A percentile compares a stretch with the other conserved stretches of the same genome.
phyloP scores from a whole-genome alignment of 2,113 vertebrate species.

The Eurypyga helias region DNA sequence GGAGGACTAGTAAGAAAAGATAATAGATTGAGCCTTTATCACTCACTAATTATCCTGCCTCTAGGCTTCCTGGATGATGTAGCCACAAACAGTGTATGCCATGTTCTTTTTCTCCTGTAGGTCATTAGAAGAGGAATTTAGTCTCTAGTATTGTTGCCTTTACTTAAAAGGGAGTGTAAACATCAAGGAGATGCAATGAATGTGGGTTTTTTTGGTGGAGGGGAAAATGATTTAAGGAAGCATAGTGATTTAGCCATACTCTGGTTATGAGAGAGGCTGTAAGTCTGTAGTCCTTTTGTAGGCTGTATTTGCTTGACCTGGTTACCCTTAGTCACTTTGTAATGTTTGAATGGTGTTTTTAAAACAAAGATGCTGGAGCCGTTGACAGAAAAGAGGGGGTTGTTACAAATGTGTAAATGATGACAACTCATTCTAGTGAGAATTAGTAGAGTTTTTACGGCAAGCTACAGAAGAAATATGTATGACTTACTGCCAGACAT shows the following conservation, averaged over 20 bases:
- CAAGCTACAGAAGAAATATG: neutral
- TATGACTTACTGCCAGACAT: conserved; percentile 19
- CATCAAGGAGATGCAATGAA: neutral
- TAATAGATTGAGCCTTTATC: neutral
- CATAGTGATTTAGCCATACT: fast-evolving
- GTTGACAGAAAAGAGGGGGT: neutral
- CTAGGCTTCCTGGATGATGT: neutral
- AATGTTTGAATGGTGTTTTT: neutral
- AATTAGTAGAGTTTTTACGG: neutral
- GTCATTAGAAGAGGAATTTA: neutral
- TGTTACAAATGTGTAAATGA: neutral
- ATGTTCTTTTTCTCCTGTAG: neutral
- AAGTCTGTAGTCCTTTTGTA: neutral
- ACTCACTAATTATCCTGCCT: neutral
- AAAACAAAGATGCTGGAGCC: neutral
- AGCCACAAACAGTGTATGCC: neutral
- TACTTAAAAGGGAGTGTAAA: neutral
- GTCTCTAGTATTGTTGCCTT: neutral
- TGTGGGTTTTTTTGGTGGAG: neutral
- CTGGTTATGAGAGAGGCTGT: neutral
- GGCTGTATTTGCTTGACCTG: neutral
- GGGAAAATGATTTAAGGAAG: neutral
- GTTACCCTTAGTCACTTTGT: neutral
- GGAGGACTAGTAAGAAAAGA: neutral
- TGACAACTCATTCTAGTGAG: neutral